Evolutionary conservation across 2,797 vertebrate species (phyloP).

Genomic region (Huso huso): DNA sequence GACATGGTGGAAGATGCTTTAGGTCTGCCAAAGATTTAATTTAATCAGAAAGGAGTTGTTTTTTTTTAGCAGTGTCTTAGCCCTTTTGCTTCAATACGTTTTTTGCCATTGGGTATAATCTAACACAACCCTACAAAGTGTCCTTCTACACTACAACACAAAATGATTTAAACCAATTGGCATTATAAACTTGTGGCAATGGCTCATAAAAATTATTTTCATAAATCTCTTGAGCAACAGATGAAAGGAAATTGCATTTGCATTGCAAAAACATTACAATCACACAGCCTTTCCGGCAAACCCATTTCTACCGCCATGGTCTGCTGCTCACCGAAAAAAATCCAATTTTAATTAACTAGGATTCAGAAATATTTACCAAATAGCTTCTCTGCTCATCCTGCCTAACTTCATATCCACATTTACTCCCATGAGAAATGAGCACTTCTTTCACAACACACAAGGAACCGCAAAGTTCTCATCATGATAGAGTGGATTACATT

Average conservation of each 20-base stretch:
- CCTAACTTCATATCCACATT: slow-evolving; percentile 4
- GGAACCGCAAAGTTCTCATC: slow-evolving; percentile 35
- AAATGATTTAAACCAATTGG: slow-evolving; percentile 39
- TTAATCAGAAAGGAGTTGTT: no score
- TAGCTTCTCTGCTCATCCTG: slow-evolving; percentile 5
- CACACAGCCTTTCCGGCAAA: slow-evolving; percentile 24
- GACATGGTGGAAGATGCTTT: no score
- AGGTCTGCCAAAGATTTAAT: no score
- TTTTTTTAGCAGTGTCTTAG: no score
- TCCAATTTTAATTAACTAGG: slow-evolving; percentile 54
- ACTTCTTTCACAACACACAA: slow-evolving; percentile 1
- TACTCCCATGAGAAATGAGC: slow-evolving; percentile 31
- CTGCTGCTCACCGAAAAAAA: slow-evolving; percentile 45
- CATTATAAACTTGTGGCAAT: slow-evolving; percentile 41
- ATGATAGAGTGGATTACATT: slow-evolving; percentile 26
- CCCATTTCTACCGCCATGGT: slow-evolving; percentile 37
- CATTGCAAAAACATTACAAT: slow-evolving; percentile 46
- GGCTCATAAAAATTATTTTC: slow-evolving; percentile 48
- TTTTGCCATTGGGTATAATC: no score
- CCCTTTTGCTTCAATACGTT: no score
- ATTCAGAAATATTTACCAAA: slow-evolving; percentile 51
- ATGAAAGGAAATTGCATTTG: slow-evolving; percentile 54
- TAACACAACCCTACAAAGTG: no score
- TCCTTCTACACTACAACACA: no score
- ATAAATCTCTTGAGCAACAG: slow-evolving; percentile 34